Base-by-base conservation (phyloP, 2,888 invertebrate genomes). In the Eupithecia subumbrata region DNA sequence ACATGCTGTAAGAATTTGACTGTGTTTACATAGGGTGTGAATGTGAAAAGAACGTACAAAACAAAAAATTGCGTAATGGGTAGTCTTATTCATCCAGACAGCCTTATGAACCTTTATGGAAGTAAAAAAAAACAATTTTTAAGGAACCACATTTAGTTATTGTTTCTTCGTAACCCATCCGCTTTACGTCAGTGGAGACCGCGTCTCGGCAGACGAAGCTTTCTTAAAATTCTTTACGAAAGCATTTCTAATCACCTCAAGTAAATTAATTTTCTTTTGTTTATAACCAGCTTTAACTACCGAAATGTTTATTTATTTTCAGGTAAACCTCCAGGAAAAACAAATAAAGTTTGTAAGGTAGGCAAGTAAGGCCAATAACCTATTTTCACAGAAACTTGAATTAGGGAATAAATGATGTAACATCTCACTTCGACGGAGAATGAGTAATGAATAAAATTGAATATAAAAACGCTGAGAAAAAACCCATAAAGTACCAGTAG, bases 361-460 rank as follows among this genome's bases (percentile, higher is more conserved):
- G 25, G 60, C 56, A 22, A n/a, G 22, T 60, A 4, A 60, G 25
- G 3, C 5, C 14, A 25, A 12, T 25, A 60, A 22, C 60, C 25
- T 25, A 60, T 25, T 60, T 56, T 12, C 60, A 25, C 14, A 60
- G 25, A 5, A 14, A 25, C 12, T 60, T 60, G 60, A 60, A 60
- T 12, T 25, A 60, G 25, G 22, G 14, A 76, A 73, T 69, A 40
- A 52, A 68, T 71, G 67, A 71, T 34, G 69, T 74, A 71, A 74
- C 68, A 72, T 72, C 74, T 77, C 74, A 48, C 69, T 71, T 69
- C 60, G 64, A 71, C 74, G 75, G 73, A 34, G 76, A 78, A 81
- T 80, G 74, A 75, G 70, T 73, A 79, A 80, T 81, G 76, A 78
- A 76, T 71, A 68, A 72, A 81, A 80, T 80, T 80, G 75, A 79